These are phyloP conservation scores for Tryphoninae sp. DNA, from an alignment of 2,888 invertebrate genomes.

Conservation along the genomic window DNA sequence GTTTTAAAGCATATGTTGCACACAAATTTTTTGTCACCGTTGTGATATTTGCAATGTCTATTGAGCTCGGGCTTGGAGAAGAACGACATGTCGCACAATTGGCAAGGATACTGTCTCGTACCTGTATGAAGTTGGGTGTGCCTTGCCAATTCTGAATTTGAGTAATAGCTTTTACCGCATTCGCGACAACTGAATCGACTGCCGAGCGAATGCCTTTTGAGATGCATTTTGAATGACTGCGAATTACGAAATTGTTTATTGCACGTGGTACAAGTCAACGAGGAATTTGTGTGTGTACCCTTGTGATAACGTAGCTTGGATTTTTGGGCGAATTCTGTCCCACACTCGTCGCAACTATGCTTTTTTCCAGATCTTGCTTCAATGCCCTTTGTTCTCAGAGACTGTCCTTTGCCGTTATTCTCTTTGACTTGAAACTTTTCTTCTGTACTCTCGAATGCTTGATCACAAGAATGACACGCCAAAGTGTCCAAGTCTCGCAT, in stretches of 20 bases:
- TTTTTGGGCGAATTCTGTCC: conserved; percentile 66
- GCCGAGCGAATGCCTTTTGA: conserved; percentile 74
- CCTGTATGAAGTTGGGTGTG: conserved; percentile 76
- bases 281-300: conserved; percentile 67
- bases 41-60: conserved; percentile 76
- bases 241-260: conserved; percentile 73
- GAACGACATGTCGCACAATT: conserved; percentile 75
- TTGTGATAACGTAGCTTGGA: conserved; percentile 71
- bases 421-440: background rate
- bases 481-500: background rate
- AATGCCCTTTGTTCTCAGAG: background rate
- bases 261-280: conserved; percentile 72
- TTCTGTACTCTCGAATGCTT: conserved; percentile 65
- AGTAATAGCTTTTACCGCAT: conserved; percentile 76
- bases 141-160: conserved; percentile 74
- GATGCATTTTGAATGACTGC: conserved; percentile 74
- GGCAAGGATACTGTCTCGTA: conserved; percentile 73
- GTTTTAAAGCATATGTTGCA: conserved; percentile 74
- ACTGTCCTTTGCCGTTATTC: background rate
- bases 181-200: conserved; percentile 71
- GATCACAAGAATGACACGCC: conserved; percentile 68
- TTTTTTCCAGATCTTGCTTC: conserved; percentile 6
- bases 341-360: conserved; percentile 67
- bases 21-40: conserved; percentile 74
- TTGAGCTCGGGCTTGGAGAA: conserved; percentile 75